Evolutionary conservation across 2,888 invertebrate species (phyloP), one percentile per base, ranked within the genome.

Genomic region (Dysmachus trigonus): DNA sequence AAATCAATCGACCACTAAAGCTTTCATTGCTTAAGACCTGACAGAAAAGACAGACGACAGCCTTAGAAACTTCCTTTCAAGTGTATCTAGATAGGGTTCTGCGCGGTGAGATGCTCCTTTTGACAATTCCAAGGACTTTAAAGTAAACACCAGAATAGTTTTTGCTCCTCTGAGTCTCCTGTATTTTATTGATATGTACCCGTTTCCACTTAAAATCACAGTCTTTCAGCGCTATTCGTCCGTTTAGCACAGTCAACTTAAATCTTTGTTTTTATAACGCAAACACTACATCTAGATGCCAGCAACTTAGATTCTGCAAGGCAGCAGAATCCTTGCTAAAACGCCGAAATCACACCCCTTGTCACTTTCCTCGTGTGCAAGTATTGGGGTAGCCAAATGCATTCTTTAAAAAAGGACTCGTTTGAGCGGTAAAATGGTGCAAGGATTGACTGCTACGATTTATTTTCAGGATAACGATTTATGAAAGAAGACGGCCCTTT

Each of bases 31-130:
- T 83, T 86, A 86, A 86, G 87, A 87, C 62, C 85, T 83, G 83
- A 76, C 86, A 87, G 86, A 85, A 85, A 83, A 83, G 86, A 87
- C 83, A 87, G 87, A 87, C 85, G 85, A 86, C 76, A 87, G 85
- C 86, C 85, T 86, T 86, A 83, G 83, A 83, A n/a, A 71, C 53
- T 82, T 82, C 62, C 33, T 62, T 82, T 53, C 62, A 15, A 38
- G 51, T 53, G 51, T 85, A 85, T 85, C 85, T 85, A 85, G 85
- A 85, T 62, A 79, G 85, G 85, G 51, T 85, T 74, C 77, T 85
- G 85, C 85, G 85, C 85, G 85, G 73, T 85, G 35, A 74, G 85
- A 71, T 35, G 53, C 77, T n/a, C n/a, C 22, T 27, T 38, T 85
- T 85, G 74, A 76, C 71, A 85, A 27, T 71, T 47, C 85, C 38